Evolutionary conservation across 2,113 vertebrate species (phyloP), one percentile per base, ranked within the genome.

Genomic region (Nibea coibor): DNA sequence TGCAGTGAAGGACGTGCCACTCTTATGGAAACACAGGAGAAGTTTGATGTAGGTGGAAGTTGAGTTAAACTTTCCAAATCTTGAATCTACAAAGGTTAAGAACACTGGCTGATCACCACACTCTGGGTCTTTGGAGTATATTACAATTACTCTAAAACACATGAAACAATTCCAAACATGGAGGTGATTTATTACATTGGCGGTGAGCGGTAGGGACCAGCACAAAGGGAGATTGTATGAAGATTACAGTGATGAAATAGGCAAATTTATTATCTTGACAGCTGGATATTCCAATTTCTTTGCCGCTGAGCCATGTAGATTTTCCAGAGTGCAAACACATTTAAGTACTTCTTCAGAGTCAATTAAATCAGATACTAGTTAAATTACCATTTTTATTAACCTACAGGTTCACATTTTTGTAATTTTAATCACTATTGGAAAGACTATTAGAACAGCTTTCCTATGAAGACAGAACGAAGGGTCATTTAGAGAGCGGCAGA

Each of bases 351-450:
- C 89, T 92, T 90, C 87, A 90, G 88, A 94, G 82, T 88, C 91
- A 91, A 91, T 91, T 94, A 91, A 94, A 94, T 94, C 90, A 93
- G 94, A 92, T 91, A 90, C 87, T 86, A 91, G 82, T 91, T 92
- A 87, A 93, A 94, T 94, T 94, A 93, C 83, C 88, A 94, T 93
- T 93, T 92, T 87, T 93, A 92, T 93, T 94, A 91, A 94, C 89
- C 91, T 87, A 82, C 72, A 88, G 88, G 86, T 94, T 92, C 91
- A 86, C 83, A 88, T 91, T 93, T 90, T 80, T 82, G 75, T 88
- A 86, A 90, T 94, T 93, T 91, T 90, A 94, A 93, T 91, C 80
- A 75, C 85, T 89, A 79, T 91, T 87, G 89, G 86, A 91, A 91
- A 91, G 86, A 93, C 87, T 90, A 87, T 92, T 93, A 93, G 85